These are phyloP conservation scores for Encarsia formosa DNA, from an alignment of 2,888 invertebrate genomes.

Conservation along the genomic window DNA sequence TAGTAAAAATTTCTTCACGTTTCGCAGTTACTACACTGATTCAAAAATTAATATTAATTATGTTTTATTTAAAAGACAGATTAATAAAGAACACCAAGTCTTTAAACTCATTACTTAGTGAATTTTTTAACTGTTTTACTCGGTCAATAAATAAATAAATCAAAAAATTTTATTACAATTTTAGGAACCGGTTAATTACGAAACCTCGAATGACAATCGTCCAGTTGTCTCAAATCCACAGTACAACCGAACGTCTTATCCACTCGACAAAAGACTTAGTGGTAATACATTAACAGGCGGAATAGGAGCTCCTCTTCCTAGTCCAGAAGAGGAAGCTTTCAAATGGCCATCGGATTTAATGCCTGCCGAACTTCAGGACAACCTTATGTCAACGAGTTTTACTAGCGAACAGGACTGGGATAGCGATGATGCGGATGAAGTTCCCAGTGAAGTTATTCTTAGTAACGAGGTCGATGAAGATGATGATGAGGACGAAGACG, in stretches of 20 bases:
- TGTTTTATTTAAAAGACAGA: no score
- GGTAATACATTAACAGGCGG: slow-evolving; percentile 9
- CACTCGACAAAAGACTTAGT: slow-evolving; percentile 22
- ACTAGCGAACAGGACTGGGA: slow-evolving; percentile 33
- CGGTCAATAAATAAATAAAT: no score
- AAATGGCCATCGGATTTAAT: slow-evolving; percentile 41
- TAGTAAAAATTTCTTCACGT: neutral
- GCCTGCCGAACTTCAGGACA: slow-evolving; percentile 42
- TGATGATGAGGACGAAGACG: slow-evolving; percentile 44
- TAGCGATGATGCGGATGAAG: slow-evolving; percentile 15
- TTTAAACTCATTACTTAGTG: no score
- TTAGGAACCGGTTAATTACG: no score
- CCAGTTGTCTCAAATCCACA: no score
- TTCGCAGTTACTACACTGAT: no score
- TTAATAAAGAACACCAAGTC: no score
- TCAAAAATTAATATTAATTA: no score
- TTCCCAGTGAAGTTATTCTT: slow-evolving; percentile 4
- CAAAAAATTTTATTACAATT: no score
- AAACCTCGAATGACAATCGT: no score
- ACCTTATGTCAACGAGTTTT: slow-evolving; percentile 52
- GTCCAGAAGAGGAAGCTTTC: slow-evolving; percentile 46
- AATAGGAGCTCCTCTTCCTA: slow-evolving; percentile 43
- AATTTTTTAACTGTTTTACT: no score
- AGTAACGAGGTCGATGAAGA: slow-evolving; percentile 14
- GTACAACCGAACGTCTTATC: slow-evolving; percentile 17